Evolutionary conservation across 2,797 vertebrate species (phyloP), one percentile per base, ranked within the genome.

Genomic region (Epinephelus coioides): DNA sequence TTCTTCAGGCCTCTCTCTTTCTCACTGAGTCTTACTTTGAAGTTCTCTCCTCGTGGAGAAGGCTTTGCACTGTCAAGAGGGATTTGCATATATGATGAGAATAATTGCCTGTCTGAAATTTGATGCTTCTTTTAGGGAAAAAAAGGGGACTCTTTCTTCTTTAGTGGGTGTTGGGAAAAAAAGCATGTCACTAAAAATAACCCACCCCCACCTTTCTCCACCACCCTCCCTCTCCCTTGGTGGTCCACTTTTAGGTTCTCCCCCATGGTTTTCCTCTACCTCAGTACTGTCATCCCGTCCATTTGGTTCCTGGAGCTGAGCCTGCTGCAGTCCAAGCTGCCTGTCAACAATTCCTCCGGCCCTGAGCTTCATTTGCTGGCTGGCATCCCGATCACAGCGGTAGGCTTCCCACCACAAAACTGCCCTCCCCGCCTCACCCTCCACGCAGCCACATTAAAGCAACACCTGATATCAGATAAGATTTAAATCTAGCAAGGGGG

Each of bases 41-140:
- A 94, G 93, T 94, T 92, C 73, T 88, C 74, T 92, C 81, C 88
- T 91, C 87, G 73, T 83, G 85, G 80, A 93, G 85, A 88, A 92
- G 89, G 87, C 87, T 94, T 93, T 93, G 82, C 88, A 57, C 86
- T 95, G 93, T 95, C 92, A 93, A 91, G 89, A 83, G 91, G 93
- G 94, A 95, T 95, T 95, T 95, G 94, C 94, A 95, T 95, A 90
- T 88, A 92, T 93, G 93, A 96, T 95, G 93, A 93, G 94, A 94
- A 92, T 94, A 95, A 95, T 94, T 95, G 92, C 89, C 88, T 85
- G 84, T 91, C 89, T 94, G 91, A 93, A 93, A 91, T 91, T 57
- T 38, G 76, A 89, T 84, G 82, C 89, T 82, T 91, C 82, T 85
- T 84, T 81, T 74, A 56, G 70, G 60, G 67, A 73, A 57, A 78